Base-by-base conservation (phyloP, 2,113 vertebrate species). In the Platichthys stellatus region DNA sequence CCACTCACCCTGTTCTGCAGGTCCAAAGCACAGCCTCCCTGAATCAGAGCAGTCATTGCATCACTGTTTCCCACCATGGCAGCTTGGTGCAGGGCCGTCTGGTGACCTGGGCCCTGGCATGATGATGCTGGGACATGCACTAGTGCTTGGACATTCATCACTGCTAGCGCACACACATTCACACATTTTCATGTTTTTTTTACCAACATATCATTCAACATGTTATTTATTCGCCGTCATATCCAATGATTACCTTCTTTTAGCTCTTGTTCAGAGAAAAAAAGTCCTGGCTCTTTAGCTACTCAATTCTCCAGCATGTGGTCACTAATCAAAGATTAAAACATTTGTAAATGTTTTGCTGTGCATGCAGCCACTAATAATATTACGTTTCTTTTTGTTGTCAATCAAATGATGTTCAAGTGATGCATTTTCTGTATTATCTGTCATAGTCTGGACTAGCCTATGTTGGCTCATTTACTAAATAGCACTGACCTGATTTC, bases 11-110 rank as follows among this genome's bases (percentile, higher is more conserved):
- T 96, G 92, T 97, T 95, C 82, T 96, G 96, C 21, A 96, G 94
- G 91, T 98, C 96, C 89, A 98, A 72, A 69, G 96, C 95, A 75
- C 96, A 97, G 0, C 96, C 97, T 73, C 96, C 97, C 38, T 93
- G 94, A 70, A 97, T 94, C 64, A 98, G 94, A 7, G 94, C 89
- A 2, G 94, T 78, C 40, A 97, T 91, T 53, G 95, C 47, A 7
- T 96, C 94, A 0, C 92, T 93, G 87, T 97, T 96, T 23, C 97
- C 97, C 89, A 96, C 94, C 40, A 94, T 94, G 8, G 97, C 91
- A 18, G 96, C 96, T 49, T 94, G 92, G 78, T 98, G 97, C 83
- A 98, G 72, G 5, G 96, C 96, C 11, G 96, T 97, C 90, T 95
- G 96, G 57, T 94, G 93, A 31, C 94, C 92, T 0, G 24, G 65